Conservation (phyloP, 2,797 vertebrate genomes). For the Myoxocephalus aenaeus region DNA sequence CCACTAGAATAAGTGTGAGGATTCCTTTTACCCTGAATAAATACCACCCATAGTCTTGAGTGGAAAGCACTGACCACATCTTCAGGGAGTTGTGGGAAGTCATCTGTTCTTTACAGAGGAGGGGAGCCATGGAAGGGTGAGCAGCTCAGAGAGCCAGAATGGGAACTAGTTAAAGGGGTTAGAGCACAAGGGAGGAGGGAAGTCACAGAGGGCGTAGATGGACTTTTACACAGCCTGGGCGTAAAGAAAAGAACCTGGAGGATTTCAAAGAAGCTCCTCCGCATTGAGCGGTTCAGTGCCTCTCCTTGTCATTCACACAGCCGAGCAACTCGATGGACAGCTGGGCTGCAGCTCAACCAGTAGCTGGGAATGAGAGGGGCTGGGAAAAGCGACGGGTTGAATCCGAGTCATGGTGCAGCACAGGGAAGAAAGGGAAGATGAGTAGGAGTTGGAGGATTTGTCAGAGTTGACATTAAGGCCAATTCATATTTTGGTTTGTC, state of each 20-base stretch:
- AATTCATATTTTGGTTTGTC: constrained; percentile 72
- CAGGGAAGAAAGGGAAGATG: constrained; percentile 62
- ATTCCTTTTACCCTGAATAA: constrained; percentile 54
- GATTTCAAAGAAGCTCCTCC: constrained; percentile 79
- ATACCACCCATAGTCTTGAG: constrained; percentile 60
- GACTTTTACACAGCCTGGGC: constrained; percentile 77
- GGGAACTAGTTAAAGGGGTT: constrained; percentile 62
- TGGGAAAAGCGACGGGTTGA: constrained; percentile 67
- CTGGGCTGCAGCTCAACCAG: constrained; percentile 70
- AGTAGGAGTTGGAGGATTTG: constrained; percentile 61
- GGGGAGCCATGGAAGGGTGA: constrained; percentile 64
- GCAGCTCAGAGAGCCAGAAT: constrained; percentile 59
- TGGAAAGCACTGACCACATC: constrained; percentile 54
- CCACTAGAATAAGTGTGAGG: constrained; percentile 54
- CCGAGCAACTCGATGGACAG: constrained; percentile 77
- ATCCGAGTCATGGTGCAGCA: constrained; percentile 53
- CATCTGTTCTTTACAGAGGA: constrained; percentile 53
- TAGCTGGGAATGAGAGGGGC: constrained; percentile 69
- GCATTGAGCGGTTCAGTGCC: constrained; percentile 76
- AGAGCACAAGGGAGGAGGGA: constrained; percentile 51
- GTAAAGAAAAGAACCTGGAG: constrained; percentile 79
- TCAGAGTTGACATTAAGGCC: constrained; percentile 56
- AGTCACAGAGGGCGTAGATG: constrained; percentile 75
- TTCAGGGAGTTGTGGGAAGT: constrained; percentile 67
- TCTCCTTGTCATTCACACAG: constrained; percentile 81